These are phyloP conservation scores for Phoeniculus purpureus DNA, from an alignment of 2,797 vertebrate genomes.

Conservation along the genomic window DNA sequence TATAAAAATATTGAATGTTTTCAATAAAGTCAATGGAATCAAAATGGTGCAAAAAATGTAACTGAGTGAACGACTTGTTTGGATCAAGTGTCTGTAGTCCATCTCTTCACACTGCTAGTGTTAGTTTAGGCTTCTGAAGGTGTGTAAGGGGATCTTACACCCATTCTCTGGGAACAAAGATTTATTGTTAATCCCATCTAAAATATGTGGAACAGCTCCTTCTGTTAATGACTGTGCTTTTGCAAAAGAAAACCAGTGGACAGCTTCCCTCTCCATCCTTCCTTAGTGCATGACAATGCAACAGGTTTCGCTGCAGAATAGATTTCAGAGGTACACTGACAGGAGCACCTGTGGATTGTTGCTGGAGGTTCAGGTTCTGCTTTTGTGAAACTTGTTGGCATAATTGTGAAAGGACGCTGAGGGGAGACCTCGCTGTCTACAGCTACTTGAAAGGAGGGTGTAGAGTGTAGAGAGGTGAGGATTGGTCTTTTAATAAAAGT, in stretches of 20 bases:
- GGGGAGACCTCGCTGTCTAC: no score
- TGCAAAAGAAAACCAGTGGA: not conserved
- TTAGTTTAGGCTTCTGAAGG: not conserved
- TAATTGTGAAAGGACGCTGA: not conserved
- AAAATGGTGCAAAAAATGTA: not conserved
- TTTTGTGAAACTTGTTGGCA: not conserved
- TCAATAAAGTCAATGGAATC: constrained; percentile 17
- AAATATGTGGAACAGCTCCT: not conserved
- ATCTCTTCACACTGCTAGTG: not conserved
- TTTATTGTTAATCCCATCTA: not conserved
- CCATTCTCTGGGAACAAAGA: not conserved
- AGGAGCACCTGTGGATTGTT: not conserved
- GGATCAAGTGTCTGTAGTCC: not conserved
- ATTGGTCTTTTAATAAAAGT: no score
- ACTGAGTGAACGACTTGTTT: not conserved
- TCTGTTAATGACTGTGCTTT: not conserved
- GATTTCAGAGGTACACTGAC: not conserved
- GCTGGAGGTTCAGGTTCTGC: not conserved
- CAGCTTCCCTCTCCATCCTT: not conserved
- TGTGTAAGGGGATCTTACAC: not conserved
- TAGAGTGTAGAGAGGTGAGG: no score
- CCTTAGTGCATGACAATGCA: not conserved
- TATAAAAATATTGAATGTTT: constrained; percentile 66
- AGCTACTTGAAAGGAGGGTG: no score
- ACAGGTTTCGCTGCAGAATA: not conserved